Evolutionary conservation across 2,888 invertebrate genomes (phyloP).

Genomic region (Dryadula phaetusa): DNA sequence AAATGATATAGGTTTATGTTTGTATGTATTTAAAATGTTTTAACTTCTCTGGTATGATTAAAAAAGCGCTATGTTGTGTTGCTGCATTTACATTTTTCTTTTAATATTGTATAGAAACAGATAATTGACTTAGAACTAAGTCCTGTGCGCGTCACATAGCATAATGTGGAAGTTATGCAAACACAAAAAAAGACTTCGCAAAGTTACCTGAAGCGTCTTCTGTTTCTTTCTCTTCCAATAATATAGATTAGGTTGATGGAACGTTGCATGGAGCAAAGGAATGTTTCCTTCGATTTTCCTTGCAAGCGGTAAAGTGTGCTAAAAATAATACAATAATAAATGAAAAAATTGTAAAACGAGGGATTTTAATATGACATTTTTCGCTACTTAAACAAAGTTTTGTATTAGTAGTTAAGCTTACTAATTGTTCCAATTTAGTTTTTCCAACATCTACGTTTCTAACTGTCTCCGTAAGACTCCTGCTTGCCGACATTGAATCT

Average conservation of each 20-base stretch:
- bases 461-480: constrained; percentile 52
- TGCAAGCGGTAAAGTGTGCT: constrained; percentile 40
- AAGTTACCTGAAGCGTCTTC: constrained; percentile 62
- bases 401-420: constrained; percentile 32
- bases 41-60: too few species aligned
- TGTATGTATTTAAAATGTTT: too few species aligned
- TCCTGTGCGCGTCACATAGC: neutral
- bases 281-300: constrained; percentile 50
- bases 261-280: constrained; percentile 60
- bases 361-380: neutral
- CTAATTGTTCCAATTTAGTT: constrained; percentile 50
- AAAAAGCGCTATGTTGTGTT: too few species aligned
- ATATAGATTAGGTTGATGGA: constrained; percentile 75
- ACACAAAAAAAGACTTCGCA: neutral
- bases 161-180: neutral
- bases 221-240: constrained; percentile 63
- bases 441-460: constrained; percentile 52
- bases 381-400: neutral
- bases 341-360: neutral
- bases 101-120: too few species aligned
- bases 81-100: too few species aligned
- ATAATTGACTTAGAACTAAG: neutral
- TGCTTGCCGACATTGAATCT: constrained; percentile 44
- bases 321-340: constrained; percentile 17
- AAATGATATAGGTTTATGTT: too few species aligned